A percentile compares a stretch with the other conserved stretches of the same genome.
phyloP scores from a whole-genome alignment of 2,113 vertebrate species.

The Numida meleagris region DNA sequence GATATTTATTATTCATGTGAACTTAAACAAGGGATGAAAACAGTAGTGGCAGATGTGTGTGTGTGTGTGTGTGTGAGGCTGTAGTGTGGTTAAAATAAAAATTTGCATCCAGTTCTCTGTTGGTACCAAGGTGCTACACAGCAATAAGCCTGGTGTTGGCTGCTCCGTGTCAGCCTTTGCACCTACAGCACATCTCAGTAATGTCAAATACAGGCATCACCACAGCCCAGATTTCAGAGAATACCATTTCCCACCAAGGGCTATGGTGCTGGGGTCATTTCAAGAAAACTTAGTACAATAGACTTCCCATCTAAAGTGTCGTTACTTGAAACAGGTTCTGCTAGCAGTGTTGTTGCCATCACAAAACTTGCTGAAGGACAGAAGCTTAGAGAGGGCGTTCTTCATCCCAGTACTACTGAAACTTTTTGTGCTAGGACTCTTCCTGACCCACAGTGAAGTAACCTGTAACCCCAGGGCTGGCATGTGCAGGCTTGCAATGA shows the following conservation, averaged over 20 bases:
- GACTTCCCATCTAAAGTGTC: not conserved
- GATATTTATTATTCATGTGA: slow-evolving; percentile 24
- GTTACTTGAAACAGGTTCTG: not conserved
- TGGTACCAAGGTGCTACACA: not conserved
- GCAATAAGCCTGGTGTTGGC: not conserved
- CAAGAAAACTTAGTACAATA: not conserved
- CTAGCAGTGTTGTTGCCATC: not conserved
- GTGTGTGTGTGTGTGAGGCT: too few relatives aligned
- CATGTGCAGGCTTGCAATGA: not conserved
- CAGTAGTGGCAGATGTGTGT: too few relatives aligned
- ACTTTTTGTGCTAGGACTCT: not conserved
- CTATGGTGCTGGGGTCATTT: not conserved
- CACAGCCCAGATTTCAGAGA: too few relatives aligned
- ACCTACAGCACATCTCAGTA: not conserved
- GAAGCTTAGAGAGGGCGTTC: not conserved
- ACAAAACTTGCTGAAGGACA: too few relatives aligned
- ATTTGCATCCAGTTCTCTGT: slow-evolving; percentile 16
- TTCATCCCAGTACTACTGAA: not conserved
- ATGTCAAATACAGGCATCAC: not conserved
- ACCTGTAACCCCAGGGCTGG: not conserved
- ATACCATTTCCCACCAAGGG: not conserved
- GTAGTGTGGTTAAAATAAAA: slow-evolving; percentile 11
- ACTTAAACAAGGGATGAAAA: slow-evolving; percentile 29
- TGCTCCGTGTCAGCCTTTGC: not conserved
- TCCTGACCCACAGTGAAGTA: not conserved